A percentile compares a stretch with the other conserved stretches of the same genome.
Conservation (phyloP, 2,888 invertebrate species). For the Scaptodrosophila latifasciaeformis region DNA sequence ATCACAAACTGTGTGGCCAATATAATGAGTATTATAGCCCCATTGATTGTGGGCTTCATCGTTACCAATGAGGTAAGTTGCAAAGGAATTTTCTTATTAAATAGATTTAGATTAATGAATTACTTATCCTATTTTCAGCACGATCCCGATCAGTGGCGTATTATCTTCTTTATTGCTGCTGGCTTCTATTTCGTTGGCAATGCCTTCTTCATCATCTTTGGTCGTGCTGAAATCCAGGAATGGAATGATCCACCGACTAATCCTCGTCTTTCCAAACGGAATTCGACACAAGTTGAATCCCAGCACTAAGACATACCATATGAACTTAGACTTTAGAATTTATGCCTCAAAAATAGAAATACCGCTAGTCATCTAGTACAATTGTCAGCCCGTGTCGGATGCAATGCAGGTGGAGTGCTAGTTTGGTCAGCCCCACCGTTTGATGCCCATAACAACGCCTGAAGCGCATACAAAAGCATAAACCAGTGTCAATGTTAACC, state of each 20-base stretch:
- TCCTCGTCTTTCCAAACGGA: conserved; percentile 44
- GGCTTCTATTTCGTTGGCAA: conserved; percentile 82
- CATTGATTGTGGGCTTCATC: conserved; percentile 82
- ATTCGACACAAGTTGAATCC: conserved; percentile 67
- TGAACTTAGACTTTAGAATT: conserved; percentile 14
- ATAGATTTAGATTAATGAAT: too few relatives aligned
- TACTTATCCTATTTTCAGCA: conserved; percentile 76
- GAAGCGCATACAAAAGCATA: too few relatives aligned
- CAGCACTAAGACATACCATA: conserved; percentile 52
- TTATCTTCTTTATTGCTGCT: conserved; percentile 84
- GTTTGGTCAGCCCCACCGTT: too few relatives aligned
- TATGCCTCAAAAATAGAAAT: conserved; percentile 10
- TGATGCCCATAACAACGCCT: too few relatives aligned
- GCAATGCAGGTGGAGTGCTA: neutral
- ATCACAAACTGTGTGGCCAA: conserved; percentile 88
- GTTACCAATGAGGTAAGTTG: conserved; percentile 80
- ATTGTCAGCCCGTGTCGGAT: conserved; percentile 15
- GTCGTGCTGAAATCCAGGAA: conserved; percentile 80
- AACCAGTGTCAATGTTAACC: conserved; percentile 10
- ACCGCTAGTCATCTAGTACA: conserved; percentile 56
- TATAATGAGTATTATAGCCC: conserved; percentile 86
- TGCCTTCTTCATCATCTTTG: conserved; percentile 82
- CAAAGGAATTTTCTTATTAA: too few relatives aligned
- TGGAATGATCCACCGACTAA: conserved; percentile 80
- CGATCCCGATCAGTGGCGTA: conserved; percentile 82